phyloP scores from a whole-genome alignment of 2,797 vertebrate genomes.

The Enteromius argenteus region DNA sequence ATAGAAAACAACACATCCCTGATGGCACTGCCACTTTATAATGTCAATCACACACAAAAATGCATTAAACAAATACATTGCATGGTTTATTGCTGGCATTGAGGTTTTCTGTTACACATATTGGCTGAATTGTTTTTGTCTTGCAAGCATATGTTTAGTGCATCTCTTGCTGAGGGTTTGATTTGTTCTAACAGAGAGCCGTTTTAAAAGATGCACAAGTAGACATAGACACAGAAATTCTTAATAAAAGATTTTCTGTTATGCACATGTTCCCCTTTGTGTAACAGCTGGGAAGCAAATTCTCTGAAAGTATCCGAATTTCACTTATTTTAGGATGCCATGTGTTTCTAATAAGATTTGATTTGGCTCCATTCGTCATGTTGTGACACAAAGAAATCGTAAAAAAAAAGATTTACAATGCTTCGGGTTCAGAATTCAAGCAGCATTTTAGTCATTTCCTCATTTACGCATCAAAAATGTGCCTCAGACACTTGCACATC shows the following conservation, averaged over 20 bases:
- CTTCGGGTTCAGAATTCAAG: background rate
- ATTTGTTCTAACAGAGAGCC: background rate
- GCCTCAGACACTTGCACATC: background rate
- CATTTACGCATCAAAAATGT: background rate
- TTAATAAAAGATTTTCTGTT: background rate
- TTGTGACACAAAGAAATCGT: background rate
- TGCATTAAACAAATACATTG: constrained; percentile 49
- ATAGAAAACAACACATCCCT: constrained; percentile 24
- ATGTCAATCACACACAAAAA: constrained; percentile 25
- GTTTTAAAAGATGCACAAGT: background rate
- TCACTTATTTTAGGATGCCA: background rate
- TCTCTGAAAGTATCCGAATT: background rate
- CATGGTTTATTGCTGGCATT: constrained; percentile 10
- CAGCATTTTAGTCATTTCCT: background rate
- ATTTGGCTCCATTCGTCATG: background rate
- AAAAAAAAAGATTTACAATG: background rate
- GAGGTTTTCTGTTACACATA: constrained; percentile 7
- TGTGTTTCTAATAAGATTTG: background rate
- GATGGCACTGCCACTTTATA: constrained; percentile 13
- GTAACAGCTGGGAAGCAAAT: background rate
- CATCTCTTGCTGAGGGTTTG: background rate
- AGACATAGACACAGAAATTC: background rate
- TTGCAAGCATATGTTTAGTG: constrained; percentile 23
- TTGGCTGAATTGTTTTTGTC: background rate
- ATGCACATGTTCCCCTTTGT: background rate